Base-by-base conservation (phyloP, 2,888 invertebrate species). In the Thera obeliscata region DNA sequence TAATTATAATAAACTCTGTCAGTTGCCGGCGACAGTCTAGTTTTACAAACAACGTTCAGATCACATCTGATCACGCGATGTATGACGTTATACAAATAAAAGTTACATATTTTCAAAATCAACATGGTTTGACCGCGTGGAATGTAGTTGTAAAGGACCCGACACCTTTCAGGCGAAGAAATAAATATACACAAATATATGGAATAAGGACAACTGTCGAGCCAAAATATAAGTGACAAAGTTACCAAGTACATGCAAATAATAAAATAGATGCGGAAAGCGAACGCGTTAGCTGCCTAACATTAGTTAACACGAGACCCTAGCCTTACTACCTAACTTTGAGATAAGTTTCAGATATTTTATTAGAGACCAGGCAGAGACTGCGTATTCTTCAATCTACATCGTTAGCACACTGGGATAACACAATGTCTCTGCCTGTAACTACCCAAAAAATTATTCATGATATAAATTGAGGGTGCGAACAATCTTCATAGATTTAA, bases 151-250 rank as follows among this genome's bases (percentile, higher is more conserved):
- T 79, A 83, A 84, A 87, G 84, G 87, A 91, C 91, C 91, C 88
- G 90, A 92, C 91, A 92, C 93, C 93, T 93, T 91, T 87, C 89
- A 93, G 93, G 93, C 87, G 91, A 87, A 84, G 82, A 86, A 86
- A 84, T 82, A 82, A 84, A 80, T 81, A 81, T 76, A 84, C 78
- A 83, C 77, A 82, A 80, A 86, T 81, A 83, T 78, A 79, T 78
- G 78, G 77, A 76, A 77, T 76, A 79, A 77, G 72, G 74, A 76
- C 76, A 80, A 6, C 78, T 71, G 79, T 76, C 75, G 64, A 70
- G 64, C 55, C 59, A 65, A 65, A 61, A 58, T 75, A 78, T 74
- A 75, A 76, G 77, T 71, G 77, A 74, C 69, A 81, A 82, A 82
- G 86, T 81, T 64, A 46, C 9, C 43, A 62, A 60, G 56, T 61